Evolutionary conservation across 2,888 invertebrate species (phyloP).

Genomic region (Phyto melanocephala): DNA sequence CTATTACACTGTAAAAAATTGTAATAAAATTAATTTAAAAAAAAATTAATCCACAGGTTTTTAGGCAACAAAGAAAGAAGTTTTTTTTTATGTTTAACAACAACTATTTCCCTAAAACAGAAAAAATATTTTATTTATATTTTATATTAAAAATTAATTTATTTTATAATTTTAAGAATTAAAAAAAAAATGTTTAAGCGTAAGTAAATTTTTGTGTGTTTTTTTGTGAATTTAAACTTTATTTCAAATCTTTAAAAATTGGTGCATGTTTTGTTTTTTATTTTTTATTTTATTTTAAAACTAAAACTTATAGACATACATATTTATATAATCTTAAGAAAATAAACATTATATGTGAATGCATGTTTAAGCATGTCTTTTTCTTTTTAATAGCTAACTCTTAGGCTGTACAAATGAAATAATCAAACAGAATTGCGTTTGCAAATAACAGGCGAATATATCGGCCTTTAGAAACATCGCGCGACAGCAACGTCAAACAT

Average conservation of each 20-base stretch:
- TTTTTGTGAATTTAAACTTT: not conserved
- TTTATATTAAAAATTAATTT: not conserved
- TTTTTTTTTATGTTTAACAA: not conserved
- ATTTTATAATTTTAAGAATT: slow-evolving; percentile 25
- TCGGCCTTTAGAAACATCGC: too few species aligned
- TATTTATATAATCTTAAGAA: not conserved
- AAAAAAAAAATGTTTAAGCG: slow-evolving; percentile 40
- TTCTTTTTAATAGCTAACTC: too few species aligned
- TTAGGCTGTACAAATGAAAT: too few species aligned
- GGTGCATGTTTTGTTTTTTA: slow-evolving; percentile 13
- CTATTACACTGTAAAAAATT: not conserved
- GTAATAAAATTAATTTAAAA: not conserved
- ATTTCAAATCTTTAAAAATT: not conserved
- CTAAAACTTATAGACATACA: too few species aligned
- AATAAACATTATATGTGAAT: not conserved
- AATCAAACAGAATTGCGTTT: too few species aligned
- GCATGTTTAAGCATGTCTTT: slow-evolving; percentile 41
- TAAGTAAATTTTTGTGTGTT: slow-evolving; percentile 51
- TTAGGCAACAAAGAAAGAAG: not conserved
- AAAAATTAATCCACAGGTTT: not conserved
- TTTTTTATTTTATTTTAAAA: not conserved
- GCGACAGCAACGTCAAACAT: too few species aligned
- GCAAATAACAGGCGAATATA: too few species aligned
- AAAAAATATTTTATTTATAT: not conserved
- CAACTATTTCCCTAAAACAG: not conserved